These are phyloP conservation scores for Cheilosia vernalis DNA, from an alignment of 2,888 invertebrate species.

Conservation along the genomic window DNA sequence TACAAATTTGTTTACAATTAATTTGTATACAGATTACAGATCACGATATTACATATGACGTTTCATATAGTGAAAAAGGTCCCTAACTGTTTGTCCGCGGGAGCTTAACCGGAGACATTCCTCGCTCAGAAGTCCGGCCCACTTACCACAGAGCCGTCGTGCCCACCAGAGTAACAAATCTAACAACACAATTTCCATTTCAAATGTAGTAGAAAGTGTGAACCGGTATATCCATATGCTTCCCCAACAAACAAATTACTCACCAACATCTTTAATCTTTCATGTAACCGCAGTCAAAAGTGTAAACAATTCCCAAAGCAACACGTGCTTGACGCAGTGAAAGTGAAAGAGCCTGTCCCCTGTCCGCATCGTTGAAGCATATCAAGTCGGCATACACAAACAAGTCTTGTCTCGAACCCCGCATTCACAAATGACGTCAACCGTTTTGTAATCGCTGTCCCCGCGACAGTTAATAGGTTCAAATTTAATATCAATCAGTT, in stretches of 20 bases:
- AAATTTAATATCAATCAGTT: slow-evolving; percentile 38
- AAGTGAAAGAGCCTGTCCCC: slow-evolving; percentile 49
- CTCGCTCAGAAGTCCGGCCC: no score
- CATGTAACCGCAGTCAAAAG: slow-evolving; percentile 1
- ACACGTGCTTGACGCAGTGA: slow-evolving; percentile 10
- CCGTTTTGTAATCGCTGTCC: slow-evolving; percentile 19
- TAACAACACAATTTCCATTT: no score
- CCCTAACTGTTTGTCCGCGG: no score
- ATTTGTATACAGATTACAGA: no score
- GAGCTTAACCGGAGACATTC: no score
- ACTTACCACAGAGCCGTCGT: no score
- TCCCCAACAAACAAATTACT: not conserved
- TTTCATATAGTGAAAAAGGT: no score
- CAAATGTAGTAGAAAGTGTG: no score
- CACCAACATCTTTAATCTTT: slow-evolving; percentile 15
- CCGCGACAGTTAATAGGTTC: not conserved
- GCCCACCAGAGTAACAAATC: no score
- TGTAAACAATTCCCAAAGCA: slow-evolving; percentile 41
- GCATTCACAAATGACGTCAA: slow-evolving; percentile 41
- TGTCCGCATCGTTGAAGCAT: not conserved
- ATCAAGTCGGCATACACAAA: not conserved
- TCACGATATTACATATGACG: no score
- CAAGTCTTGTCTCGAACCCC: not conserved
- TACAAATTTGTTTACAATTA: no score
- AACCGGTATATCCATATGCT: no score